Evolutionary conservation across 2,113 vertebrate genomes (phyloP), one percentile per base, ranked within the genome.

Genomic region (Athene noctua): DNA sequence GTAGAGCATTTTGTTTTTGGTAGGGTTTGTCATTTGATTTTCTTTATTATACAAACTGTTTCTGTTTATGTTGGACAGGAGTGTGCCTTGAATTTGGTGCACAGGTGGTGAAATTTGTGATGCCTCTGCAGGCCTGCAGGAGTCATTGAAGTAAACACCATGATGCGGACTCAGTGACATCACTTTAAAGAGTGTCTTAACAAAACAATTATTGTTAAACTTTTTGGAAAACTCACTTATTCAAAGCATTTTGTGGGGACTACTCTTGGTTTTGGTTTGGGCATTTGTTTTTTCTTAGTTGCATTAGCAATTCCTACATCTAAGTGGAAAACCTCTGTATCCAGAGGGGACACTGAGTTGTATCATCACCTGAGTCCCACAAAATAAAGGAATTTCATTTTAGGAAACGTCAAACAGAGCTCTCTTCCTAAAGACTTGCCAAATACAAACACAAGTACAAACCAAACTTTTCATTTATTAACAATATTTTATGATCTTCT

Each of bases 141-240:
- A 82, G 46, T 26, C 75, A 17, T 7, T 10, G 71, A 25, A 13
- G 55, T 52, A 47, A 78, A 3, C 14, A 4, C 42, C 68, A 15
- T 0, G 0, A 11, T 52, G 49, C 34, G 4, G 2, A 12, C 8
- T 13, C 5, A 2, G 25, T 6, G 25, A 11, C 10, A 25, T 22
- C 18, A 15, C 16, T 47, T 75, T 18, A 32, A 40, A 57, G n/a
- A 62, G 59, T 19, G 32, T 27, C 72, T 59, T 66, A 20, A 61
- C 4, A 36, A 40, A 57, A 13, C 13, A 54, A 12, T 42, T 83
- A 40, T 52, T 36, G 7, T 46, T 51, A 36, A 63, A 25, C 5
- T 0, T 46, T n/a, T n/a, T 67, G 54, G 59, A 70, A 90, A 93
- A 66, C 19, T 88, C 27, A 16, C 20, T 58, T 46, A 29, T 70